Base-by-base conservation (phyloP, 2,888 invertebrate genomes). In the Sesia apiformis region DNA sequence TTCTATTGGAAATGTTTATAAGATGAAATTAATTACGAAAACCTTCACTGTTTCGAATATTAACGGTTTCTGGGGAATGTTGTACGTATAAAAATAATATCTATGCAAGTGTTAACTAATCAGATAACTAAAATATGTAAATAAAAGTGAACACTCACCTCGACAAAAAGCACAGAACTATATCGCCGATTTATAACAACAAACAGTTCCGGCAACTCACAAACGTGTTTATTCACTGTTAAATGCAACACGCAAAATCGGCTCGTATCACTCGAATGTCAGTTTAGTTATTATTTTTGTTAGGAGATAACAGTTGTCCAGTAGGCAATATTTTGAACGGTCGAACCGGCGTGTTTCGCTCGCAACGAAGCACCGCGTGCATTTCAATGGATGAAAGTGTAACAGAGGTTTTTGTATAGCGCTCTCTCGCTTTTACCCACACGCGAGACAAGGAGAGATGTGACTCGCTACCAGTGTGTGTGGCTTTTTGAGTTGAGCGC, bases 301-400 rank as follows among this genome's bases (percentile, higher is more conserved):
- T 46, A 8, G 46, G 8, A n/a, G 46, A 46, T 23, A 46, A 50
- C 38, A 7, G 38, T 8, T 50, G 39, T 38, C 38, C 23, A 8
- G 50, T 23, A 50, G 23, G 50, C 38, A 50, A 50, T 75, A 77
- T 75, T 76, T 77, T 72, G 73, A 78, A 81, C 78, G 57, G 52
- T 61, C 59, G 58, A 67, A 67, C 74, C 82, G 78, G 83, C 84
- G 81, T 67, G 70, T 75, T 78, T 82, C 76, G 70, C 73, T 79
- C 81, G 73, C 77, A 67, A 70, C 80, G 80, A 76, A 76, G 84
- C 80, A 81, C 80, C 82, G 85, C 85, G 82, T 86, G 84, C 86
- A 82, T 86, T 84, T 87, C 87, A 81, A 84, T 80, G 79, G 87
- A 85, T 85, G 88, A 87, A 89, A 86, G 88, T 87, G 77, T 86